These are phyloP conservation scores for Thera obeliscata DNA, from an alignment of 2,888 invertebrate species.

Conservation along the genomic window DNA sequence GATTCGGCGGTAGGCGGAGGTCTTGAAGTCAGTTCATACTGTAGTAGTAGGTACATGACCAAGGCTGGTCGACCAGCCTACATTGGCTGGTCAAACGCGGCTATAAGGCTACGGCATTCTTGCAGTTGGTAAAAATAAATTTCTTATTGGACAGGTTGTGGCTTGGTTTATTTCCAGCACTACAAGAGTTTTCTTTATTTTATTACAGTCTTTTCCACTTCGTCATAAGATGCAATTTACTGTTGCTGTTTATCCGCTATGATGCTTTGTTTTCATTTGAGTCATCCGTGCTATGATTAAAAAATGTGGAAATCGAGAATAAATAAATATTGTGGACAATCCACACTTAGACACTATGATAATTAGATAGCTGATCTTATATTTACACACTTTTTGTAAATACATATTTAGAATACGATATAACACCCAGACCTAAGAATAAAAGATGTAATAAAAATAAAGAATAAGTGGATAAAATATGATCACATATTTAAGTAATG, in stretches of 20 bases:
- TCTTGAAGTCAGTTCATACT: conserved; percentile 2
- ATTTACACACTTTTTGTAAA: too few relatives aligned
- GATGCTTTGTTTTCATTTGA: not conserved
- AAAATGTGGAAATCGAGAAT: too few relatives aligned
- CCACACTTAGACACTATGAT: too few relatives aligned
- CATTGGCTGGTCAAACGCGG: not conserved
- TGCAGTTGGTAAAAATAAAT: conserved; percentile 19
- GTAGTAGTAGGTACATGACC: conserved; percentile 11
- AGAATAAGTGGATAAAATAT: too few relatives aligned
- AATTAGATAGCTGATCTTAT: too few relatives aligned
- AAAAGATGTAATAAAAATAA: too few relatives aligned
- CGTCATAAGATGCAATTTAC: not conserved
- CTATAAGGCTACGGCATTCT: conserved; percentile 15
- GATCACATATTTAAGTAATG: too few relatives aligned
- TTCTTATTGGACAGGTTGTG: conserved; percentile 27
- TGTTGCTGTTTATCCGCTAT: not conserved
- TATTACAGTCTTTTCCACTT: conserved; percentile 1
- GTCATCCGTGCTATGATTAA: not conserved
- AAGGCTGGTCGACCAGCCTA: conserved; percentile 13
- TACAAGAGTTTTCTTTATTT: conserved; percentile 9
- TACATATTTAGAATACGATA: too few relatives aligned
- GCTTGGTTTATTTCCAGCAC: conserved; percentile 12
- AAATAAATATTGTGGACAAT: too few relatives aligned
- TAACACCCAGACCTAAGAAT: too few relatives aligned
- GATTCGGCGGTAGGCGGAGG: conserved; percentile 28